phyloP scores from a whole-genome alignment of 2,113 vertebrate species.

The Sinocyclocheilus rhinocerous region DNA sequence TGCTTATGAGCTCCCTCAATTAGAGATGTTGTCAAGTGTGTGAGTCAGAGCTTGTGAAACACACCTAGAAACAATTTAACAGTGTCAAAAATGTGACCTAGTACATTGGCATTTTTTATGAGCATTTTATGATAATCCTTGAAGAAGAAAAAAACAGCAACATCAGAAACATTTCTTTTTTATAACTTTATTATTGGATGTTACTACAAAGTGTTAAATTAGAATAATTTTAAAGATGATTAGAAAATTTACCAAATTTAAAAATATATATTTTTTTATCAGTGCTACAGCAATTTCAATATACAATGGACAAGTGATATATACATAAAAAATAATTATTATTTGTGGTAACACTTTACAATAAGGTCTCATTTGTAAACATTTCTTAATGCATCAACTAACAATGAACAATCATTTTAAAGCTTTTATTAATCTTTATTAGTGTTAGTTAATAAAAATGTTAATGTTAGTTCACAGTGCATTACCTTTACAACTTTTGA shows the following conservation, averaged over 20 bases:
- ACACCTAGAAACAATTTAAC: not conserved
- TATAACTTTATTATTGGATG: not conserved
- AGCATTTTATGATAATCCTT: not conserved
- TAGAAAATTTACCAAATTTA: no score
- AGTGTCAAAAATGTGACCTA: not conserved
- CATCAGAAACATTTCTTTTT: not conserved
- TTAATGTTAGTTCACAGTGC: not conserved
- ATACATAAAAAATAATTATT: not conserved
- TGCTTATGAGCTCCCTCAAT: not conserved
- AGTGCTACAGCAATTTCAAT: not conserved
- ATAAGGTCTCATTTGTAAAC: not conserved
- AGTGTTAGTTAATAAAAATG: not conserved
- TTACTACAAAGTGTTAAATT: not conserved
- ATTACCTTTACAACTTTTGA: not conserved
- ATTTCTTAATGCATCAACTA: not conserved
- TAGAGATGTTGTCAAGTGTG: conserved; percentile 9
- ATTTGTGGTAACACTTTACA: no score
- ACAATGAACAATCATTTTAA: not conserved
- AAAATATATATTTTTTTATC: no score
- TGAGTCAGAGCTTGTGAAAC: conserved; percentile 16
- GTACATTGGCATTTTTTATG: not conserved
- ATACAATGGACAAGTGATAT: no score
- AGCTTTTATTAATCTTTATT: not conserved
- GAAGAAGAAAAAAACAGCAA: not conserved
- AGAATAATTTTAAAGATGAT: not conserved